Percentiles rank a stretch among this genome's conserved stretches.
These are phyloP conservation scores for Drosophila setifemur DNA, from an alignment of 1,140 invertebrate species.

Conservation along the genomic window DNA sequence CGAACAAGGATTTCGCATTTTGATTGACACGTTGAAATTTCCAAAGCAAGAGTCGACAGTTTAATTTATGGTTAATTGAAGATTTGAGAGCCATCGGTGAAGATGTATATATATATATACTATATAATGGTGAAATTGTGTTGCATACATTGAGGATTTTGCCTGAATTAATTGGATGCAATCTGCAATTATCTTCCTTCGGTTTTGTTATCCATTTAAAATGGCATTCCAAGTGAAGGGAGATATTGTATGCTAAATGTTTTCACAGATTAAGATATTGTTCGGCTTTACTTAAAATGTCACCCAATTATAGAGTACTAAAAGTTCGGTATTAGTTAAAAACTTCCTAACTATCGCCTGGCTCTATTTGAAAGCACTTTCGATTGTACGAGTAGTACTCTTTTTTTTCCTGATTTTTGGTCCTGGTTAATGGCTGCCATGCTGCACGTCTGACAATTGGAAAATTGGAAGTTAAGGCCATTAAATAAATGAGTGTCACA, in stretches of 20 bases:
- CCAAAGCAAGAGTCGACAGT: slow-evolving; percentile 8
- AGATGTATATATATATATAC: no score
- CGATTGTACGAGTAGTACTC: slow-evolving; percentile 1
- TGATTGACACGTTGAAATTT: slow-evolving; percentile 26
- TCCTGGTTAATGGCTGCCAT: slow-evolving; percentile 61
- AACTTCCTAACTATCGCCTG: neutral
- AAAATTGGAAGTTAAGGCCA: slow-evolving; percentile 81
- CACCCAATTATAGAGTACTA: slow-evolving; percentile 3
- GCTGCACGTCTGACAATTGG: slow-evolving; percentile 74
- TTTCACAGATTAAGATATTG: no score
- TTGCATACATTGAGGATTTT: slow-evolving; percentile 5
- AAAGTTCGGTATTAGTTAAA: neutral
- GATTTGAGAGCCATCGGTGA: neutral
- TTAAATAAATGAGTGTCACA: slow-evolving; percentile 80
- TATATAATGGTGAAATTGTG: no score
- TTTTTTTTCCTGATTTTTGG: slow-evolving; percentile 10
- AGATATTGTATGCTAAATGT: no score
- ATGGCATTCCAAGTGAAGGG: neutral
- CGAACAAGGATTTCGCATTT: neutral
- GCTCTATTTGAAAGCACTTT: slow-evolving; percentile 20
- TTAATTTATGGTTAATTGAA: slow-evolving; percentile 31
- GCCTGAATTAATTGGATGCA: neutral
- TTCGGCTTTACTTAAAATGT: no score
- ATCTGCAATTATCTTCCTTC: neutral
- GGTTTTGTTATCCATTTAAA: slow-evolving; percentile 4